Evolutionary conservation across 2,888 invertebrate genomes (phyloP).

Genomic region (Hirtodrosophila alboralis): DNA sequence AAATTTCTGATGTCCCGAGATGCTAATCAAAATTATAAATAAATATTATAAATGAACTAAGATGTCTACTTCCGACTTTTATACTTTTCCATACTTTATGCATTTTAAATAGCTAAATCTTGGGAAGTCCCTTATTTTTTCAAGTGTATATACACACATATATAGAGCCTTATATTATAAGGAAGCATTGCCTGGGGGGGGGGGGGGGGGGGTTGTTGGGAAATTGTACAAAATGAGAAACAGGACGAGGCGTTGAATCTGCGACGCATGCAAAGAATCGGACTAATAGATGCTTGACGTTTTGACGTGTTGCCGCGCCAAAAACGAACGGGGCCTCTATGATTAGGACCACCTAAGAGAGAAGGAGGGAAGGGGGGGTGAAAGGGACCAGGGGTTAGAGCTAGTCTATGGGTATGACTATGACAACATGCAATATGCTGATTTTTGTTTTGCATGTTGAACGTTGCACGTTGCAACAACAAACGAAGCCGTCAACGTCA

Average conservation of each 20-base stretch:
- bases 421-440: slow-evolving; percentile 77
- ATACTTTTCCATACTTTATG: too few species aligned
- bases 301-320: slow-evolving; percentile 76
- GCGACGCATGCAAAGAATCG: slow-evolving; percentile 51
- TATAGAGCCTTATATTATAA: slow-evolving; percentile 24
- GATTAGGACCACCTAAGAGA: slow-evolving; percentile 48
- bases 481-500: slow-evolving; percentile 73
- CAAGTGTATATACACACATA: not conserved
- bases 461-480: slow-evolving; percentile 47
- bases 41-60: too few species aligned
- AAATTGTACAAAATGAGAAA: slow-evolving; percentile 31
- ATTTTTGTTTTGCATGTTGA: slow-evolving; percentile 74
- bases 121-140: not conserved
- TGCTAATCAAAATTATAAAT: too few species aligned
- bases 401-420: slow-evolving; percentile 38
- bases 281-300: slow-evolving; percentile 80
- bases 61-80: too few species aligned
- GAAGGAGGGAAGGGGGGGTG: not conserved
- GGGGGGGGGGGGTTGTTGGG: too few species aligned
- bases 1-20: too few species aligned
- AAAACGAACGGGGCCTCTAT: slow-evolving; percentile 52
- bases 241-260: slow-evolving; percentile 42
- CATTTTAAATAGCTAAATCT: too few species aligned
- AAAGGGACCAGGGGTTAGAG: not conserved
- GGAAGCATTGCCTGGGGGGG: slow-evolving; percentile 31